phyloP scores from a whole-genome alignment of 2,888 invertebrate genomes.

The Deladenus siricidicola region DNA sequence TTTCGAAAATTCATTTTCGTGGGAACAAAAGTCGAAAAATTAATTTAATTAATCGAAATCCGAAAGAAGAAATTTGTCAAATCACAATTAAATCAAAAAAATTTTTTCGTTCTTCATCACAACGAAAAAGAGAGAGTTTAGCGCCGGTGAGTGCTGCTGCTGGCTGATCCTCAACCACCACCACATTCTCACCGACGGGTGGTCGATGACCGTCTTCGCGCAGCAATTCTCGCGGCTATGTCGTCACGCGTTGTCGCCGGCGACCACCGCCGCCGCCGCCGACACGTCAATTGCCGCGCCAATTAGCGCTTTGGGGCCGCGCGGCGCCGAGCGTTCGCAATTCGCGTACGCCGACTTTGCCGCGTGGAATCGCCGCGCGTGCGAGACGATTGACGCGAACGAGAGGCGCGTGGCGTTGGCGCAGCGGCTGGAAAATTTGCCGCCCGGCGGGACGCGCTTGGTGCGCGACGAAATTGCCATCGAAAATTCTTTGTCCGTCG shows the following conservation, averaged over 20 bases:
- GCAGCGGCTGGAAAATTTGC: conserved; percentile 7
- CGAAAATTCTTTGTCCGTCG: neutral
- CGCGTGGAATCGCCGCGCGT: conserved; percentile 8
- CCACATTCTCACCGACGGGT: conserved; percentile 50
- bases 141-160: neutral
- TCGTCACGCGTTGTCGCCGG: too few relatives aligned
- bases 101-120: too few relatives aligned
- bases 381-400: neutral
- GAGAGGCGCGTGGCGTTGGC: conserved; percentile 13
- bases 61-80: too few relatives aligned
- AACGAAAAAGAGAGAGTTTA: neutral
- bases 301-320: too few relatives aligned
- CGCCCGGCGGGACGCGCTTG: neutral
- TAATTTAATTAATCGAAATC: too few relatives aligned
- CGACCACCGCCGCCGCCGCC: conserved; percentile 10
- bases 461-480: neutral
- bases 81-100: too few relatives aligned
- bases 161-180: conserved; percentile 37
- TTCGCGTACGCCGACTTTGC: conserved; percentile 24
- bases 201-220: conserved; percentile 49
- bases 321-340: neutral
- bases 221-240: too few relatives aligned
- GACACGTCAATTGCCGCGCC: neutral
- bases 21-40: too few relatives aligned
- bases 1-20: too few relatives aligned